Percentiles rank a stretch among this genome's conserved stretches.
These are phyloP conservation scores for Halichoerus grypus DNA, from an alignment of 2,113 vertebrate genomes.

Conservation along the genomic window DNA sequence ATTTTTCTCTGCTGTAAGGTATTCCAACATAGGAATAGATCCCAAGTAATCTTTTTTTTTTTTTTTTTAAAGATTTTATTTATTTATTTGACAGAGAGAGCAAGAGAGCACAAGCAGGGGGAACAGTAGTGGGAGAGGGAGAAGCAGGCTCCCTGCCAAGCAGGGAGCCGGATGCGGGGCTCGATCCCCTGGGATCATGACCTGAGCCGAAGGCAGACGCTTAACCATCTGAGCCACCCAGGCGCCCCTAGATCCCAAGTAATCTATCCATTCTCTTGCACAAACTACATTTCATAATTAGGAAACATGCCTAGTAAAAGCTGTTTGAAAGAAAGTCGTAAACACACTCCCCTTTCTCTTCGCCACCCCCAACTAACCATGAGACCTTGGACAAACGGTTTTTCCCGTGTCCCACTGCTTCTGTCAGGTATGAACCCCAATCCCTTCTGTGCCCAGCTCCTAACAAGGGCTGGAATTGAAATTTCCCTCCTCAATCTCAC, in stretches of 20 bases:
- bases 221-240: no score
- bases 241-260: not conserved
- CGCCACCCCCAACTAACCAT: not conserved
- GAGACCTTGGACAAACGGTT: not conserved
- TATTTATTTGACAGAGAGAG: no score
- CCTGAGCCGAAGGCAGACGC: no score
- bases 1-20: not conserved
- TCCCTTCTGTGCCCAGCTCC: not conserved
- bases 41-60: not conserved
- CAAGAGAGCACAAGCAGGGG: no score
- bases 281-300: not conserved
- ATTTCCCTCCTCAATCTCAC: not conserved
- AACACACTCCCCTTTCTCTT: not conserved
- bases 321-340: not conserved
- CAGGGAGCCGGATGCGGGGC: no score
- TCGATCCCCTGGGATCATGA: no score
- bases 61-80: no score
- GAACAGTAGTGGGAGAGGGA: no score
- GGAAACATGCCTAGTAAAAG: not conserved
- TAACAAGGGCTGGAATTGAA: not conserved
- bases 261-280: not conserved
- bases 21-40: not conserved
- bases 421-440: not conserved
- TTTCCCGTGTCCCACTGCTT: not conserved
- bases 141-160: no score